A percentile compares a stretch with the other conserved stretches of the same genome.
phyloP scores from a whole-genome alignment of 2,888 invertebrate species.

The Ganaspis brasiliensis region DNA sequence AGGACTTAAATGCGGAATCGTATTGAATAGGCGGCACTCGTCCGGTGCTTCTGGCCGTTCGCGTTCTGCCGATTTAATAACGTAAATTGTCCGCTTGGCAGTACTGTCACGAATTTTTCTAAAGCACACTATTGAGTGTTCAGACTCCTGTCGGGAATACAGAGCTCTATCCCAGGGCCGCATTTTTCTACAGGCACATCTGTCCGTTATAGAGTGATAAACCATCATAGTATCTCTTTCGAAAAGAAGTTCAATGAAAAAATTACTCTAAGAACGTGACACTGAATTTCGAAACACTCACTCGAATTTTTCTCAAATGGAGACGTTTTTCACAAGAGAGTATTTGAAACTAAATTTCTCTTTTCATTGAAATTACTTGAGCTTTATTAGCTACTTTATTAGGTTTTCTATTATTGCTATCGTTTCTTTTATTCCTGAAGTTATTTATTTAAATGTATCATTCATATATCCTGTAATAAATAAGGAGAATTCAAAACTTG shows the following conservation, averaged over 20 bases:
- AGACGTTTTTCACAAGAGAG: neutral
- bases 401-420: too few relatives aligned
- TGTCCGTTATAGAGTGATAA: conserved; percentile 63
- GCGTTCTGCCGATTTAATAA: conserved; percentile 71
- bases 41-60: conserved; percentile 72
- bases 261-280: conserved; percentile 65
- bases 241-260: conserved; percentile 70
- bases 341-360: neutral
- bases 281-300: conserved; percentile 54
- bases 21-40: conserved; percentile 75
- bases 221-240: conserved; percentile 60
- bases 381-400: too few relatives aligned
- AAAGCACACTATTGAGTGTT: conserved; percentile 80
- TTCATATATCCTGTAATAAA: too few relatives aligned
- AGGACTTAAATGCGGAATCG: conserved; percentile 64
- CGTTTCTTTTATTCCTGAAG: too few relatives aligned
- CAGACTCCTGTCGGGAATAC: conserved; percentile 77
- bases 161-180: conserved; percentile 66
- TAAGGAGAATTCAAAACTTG: neutral
- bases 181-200: conserved; percentile 60
- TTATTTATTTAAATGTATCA: too few relatives aligned
- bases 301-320: too few relatives aligned
- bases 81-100: conserved; percentile 76
- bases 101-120: conserved; percentile 75
- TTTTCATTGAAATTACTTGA: too few relatives aligned